Evolutionary conservation across 2,797 vertebrate species (phyloP).

Genomic region (Lutjanus campechanus): DNA sequence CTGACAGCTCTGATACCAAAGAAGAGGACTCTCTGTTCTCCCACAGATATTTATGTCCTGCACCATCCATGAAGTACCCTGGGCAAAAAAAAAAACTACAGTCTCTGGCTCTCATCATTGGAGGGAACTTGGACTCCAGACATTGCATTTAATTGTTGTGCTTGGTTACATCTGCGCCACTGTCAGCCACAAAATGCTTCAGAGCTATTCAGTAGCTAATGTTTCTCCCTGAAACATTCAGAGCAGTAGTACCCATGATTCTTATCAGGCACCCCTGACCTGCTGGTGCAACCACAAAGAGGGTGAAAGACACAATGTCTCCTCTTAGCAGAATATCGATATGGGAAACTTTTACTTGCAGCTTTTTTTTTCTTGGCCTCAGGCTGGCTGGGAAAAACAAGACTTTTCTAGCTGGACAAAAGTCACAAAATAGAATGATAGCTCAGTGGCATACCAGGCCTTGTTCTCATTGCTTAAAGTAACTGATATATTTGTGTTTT

Average conservation of each 20-base stretch:
- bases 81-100: slow-evolving; percentile 34
- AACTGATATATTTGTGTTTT: neutral
- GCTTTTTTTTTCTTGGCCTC: slow-evolving; percentile 38
- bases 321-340: slow-evolving; percentile 52
- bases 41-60: slow-evolving; percentile 65
- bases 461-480: neutral
- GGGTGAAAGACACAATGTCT: slow-evolving; percentile 57
- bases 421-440: neutral
- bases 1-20: slow-evolving; percentile 59
- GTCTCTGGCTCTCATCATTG: slow-evolving; percentile 22
- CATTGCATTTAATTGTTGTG: slow-evolving; percentile 53
- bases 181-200: slow-evolving; percentile 63
- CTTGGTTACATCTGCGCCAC: slow-evolving; percentile 54
- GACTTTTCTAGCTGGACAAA: slow-evolving; percentile 11
- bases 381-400: slow-evolving; percentile 14
- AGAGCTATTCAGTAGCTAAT: slow-evolving; percentile 65
- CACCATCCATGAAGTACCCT: slow-evolving; percentile 26
- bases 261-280: slow-evolving; percentile 65
- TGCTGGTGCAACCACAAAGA: slow-evolving; percentile 40
- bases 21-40: slow-evolving; percentile 40
- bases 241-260: slow-evolving; percentile 59
- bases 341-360: slow-evolving; percentile 34
- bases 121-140: slow-evolving; percentile 36
- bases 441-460: neutral
- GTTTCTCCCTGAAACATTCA: slow-evolving; percentile 59